phyloP scores from a whole-genome alignment of 2,888 invertebrate genomes.

The Yponomeuta malinellus region DNA sequence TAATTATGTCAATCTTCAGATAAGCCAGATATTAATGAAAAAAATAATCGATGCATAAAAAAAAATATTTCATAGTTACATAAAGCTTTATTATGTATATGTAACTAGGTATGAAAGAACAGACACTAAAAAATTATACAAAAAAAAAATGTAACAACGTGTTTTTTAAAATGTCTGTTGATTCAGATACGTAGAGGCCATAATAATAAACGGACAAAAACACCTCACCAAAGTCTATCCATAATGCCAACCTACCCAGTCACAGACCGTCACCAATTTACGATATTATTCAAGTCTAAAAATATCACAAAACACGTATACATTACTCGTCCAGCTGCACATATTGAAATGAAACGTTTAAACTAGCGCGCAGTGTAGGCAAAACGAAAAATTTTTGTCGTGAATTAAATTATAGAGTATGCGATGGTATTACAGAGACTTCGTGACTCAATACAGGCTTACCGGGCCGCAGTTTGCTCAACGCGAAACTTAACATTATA shows the following conservation, averaged over 20 bases:
- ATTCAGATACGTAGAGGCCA: background rate
- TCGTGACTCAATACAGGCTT: constrained; percentile 1
- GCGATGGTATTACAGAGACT: background rate
- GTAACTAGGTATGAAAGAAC: too few relatives aligned
- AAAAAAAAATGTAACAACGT: background rate
- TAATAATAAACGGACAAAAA: background rate
- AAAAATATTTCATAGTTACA: too few relatives aligned
- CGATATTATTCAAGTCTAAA: background rate
- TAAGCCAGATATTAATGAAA: too few relatives aligned
- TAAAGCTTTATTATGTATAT: too few relatives aligned
- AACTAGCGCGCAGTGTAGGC: background rate
- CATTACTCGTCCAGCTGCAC: background rate
- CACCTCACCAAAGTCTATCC: background rate
- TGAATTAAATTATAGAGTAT: background rate
- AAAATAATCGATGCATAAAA: too few relatives aligned
- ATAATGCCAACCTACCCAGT: background rate
- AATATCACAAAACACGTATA: background rate
- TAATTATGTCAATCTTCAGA: too few relatives aligned
- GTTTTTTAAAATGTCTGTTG: background rate
- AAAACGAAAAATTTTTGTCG: background rate
- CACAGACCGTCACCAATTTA: background rate
- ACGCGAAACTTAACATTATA: background rate
- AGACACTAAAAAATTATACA: too few relatives aligned
- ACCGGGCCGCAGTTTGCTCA: background rate
- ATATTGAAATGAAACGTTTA: background rate